These are phyloP conservation scores for Rissa tridactyla DNA, from an alignment of 2,113 vertebrate species.

Conservation along the genomic window DNA sequence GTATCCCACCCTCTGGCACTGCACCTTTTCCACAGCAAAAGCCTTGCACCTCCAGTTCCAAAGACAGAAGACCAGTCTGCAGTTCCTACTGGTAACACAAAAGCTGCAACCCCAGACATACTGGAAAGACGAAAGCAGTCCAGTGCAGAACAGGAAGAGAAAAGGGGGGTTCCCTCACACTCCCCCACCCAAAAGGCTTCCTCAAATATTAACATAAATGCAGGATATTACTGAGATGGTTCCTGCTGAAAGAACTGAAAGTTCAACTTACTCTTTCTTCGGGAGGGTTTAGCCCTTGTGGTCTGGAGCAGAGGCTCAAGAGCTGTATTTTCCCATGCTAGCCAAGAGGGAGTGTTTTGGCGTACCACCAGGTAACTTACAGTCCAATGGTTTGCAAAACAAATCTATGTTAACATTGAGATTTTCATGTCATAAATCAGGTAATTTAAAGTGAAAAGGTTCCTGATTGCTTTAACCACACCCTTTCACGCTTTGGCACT, in stretches of 20 bases:
- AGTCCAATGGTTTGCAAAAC: neutral
- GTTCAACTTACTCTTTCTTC: neutral
- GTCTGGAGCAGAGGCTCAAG: neutral
- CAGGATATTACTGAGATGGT: fast-evolving
- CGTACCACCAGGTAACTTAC: neutral
- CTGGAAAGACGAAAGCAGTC: neutral
- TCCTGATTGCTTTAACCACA: neutral
- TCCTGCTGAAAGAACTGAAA: neutral
- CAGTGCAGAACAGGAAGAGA: neutral
- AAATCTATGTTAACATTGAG: neutral
- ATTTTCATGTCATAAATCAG: neutral
- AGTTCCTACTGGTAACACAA: no score
- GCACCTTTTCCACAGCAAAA: fast-evolving
- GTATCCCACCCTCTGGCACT: neutral
- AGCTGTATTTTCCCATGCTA: neutral
- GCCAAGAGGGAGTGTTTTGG: conserved; percentile 17
- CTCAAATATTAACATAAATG: neutral
- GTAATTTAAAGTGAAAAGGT: neutral
- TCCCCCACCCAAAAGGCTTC: neutral
- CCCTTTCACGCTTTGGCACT: neutral
- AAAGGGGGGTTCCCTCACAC: neutral
- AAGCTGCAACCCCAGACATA: neutral
- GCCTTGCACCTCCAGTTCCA: fast-evolving
- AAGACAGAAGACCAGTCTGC: neutral
- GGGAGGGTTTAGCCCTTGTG: neutral